Conservation (phyloP, 2,888 invertebrate genomes). For the Pinctada fucata region DNA sequence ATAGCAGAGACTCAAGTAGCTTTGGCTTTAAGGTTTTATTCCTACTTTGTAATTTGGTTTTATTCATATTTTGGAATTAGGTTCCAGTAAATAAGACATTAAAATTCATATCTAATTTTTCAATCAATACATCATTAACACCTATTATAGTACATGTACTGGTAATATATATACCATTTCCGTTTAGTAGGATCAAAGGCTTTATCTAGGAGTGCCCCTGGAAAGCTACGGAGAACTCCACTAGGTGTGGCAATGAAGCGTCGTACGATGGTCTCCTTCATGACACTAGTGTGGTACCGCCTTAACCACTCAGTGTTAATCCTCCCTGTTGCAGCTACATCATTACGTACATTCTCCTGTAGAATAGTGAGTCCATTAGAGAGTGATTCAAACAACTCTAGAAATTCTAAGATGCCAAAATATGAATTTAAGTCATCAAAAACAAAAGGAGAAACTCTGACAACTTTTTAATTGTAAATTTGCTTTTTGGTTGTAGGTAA, state of each 20-base stretch:
- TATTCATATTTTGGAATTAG: too few relatives aligned
- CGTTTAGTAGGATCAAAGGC: constrained; percentile 89
- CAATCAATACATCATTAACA: too few relatives aligned
- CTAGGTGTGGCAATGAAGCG: constrained; percentile 84
- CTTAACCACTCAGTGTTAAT: constrained; percentile 86
- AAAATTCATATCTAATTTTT: too few relatives aligned
- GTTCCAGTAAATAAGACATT: too few relatives aligned
- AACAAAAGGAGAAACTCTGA: too few relatives aligned
- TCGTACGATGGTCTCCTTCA: constrained; percentile 86
- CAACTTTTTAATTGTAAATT: neutral
- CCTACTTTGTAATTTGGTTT: too few relatives aligned
- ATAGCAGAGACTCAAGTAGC: too few relatives aligned
- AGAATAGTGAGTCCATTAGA: constrained; percentile 7
- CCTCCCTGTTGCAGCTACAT: constrained; percentile 87
- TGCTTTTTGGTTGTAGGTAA: neutral
- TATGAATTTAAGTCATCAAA: too few relatives aligned
- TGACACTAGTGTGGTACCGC: constrained; percentile 84
- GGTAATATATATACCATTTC: constrained; percentile 81
- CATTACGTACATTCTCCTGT: constrained; percentile 82
- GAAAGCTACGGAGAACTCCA: constrained; percentile 91
- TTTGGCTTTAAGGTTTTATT: too few relatives aligned
- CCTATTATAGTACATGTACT: too few relatives aligned
- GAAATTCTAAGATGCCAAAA: too few relatives aligned
- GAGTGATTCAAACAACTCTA: too few relatives aligned
- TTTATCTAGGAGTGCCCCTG: constrained; percentile 88